Percentiles rank a stretch among this genome's conserved stretches.
Conservation (phyloP, 2,888 invertebrate species). For the Plemyria rubiginata region DNA sequence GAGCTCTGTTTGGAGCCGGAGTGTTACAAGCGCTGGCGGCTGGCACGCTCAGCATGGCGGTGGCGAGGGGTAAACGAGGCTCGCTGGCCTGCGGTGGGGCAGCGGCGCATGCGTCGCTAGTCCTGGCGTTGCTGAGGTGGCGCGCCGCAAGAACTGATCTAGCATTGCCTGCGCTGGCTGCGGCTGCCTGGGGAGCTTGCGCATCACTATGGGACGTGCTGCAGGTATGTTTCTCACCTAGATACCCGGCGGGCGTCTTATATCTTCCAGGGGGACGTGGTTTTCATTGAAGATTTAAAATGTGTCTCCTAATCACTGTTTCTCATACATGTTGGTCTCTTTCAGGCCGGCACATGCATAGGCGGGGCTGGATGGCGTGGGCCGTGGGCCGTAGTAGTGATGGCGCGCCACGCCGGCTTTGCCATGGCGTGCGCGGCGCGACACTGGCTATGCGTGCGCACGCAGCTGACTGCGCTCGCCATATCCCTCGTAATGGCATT, state of each 20-base stretch:
- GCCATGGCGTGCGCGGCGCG: slow-evolving; percentile 87
- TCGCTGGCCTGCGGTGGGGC: slow-evolving; percentile 92
- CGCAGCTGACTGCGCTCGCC: slow-evolving; percentile 74
- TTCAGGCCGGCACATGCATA: slow-evolving; percentile 68
- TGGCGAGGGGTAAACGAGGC: slow-evolving; percentile 89
- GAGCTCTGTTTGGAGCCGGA: slow-evolving; percentile 90
- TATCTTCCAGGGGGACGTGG: no score
- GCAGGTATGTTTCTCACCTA: slow-evolving; percentile 63
- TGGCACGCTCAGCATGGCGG: slow-evolving; percentile 91
- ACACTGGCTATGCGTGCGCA: slow-evolving; percentile 84
- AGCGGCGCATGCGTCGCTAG: slow-evolving; percentile 91
- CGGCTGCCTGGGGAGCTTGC: slow-evolving; percentile 94
- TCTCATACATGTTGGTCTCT: slow-evolving; percentile 1
- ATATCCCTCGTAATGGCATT: slow-evolving; percentile 72
- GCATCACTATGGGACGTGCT: slow-evolving; percentile 93
- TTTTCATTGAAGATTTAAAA: no score
- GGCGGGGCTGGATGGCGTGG: slow-evolving; percentile 84
- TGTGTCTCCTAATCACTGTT: no score
- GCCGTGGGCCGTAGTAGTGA: slow-evolving; percentile 81
- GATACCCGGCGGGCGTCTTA: no score
- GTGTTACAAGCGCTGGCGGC: slow-evolving; percentile 90
- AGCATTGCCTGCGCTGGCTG: slow-evolving; percentile 92
- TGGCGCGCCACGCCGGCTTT: slow-evolving; percentile 81
- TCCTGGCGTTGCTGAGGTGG: slow-evolving; percentile 91
- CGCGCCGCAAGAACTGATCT: slow-evolving; percentile 92